These are phyloP conservation scores for Rutilus rutilus DNA, from an alignment of 2,113 vertebrate species.

Conservation along the genomic window DNA sequence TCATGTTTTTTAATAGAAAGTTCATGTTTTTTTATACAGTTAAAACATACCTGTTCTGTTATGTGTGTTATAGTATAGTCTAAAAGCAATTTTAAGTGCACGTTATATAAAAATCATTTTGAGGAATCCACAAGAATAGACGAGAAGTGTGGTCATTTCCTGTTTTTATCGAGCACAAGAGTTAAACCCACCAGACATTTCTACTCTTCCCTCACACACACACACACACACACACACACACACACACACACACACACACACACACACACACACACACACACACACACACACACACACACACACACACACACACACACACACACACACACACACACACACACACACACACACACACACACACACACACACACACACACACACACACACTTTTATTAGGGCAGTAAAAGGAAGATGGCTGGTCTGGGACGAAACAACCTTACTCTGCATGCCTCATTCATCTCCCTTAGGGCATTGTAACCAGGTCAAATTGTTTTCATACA, in stretches of 20 bases:
- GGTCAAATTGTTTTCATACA: constrained; percentile 25
- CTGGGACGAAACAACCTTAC: background rate
- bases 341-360: background rate
- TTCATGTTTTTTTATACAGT: background rate
- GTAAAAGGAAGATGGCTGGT: constrained; percentile 4
- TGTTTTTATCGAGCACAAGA: constrained; percentile 20
- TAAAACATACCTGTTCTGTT: background rate
- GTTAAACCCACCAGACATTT: constrained; percentile 18
- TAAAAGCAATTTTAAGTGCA: background rate
- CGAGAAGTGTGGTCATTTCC: constrained; percentile 31
- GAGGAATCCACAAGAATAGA: background rate
- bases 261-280: constrained; percentile 13
- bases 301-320: background rate
- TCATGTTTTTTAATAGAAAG: background rate
- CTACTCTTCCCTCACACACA: background rate
- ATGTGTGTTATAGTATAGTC: background rate
- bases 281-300: background rate
- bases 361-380: background rate
- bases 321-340: background rate
- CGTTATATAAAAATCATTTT: constrained; percentile 5
- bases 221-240: background rate
- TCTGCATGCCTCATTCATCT: constrained; percentile 27
- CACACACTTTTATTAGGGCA: background rate
- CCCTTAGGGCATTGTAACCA: constrained; percentile 22
- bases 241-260: constrained; percentile 26